Base-by-base conservation (phyloP, 2,797 vertebrate genomes). In the Falco rusticolus region DNA sequence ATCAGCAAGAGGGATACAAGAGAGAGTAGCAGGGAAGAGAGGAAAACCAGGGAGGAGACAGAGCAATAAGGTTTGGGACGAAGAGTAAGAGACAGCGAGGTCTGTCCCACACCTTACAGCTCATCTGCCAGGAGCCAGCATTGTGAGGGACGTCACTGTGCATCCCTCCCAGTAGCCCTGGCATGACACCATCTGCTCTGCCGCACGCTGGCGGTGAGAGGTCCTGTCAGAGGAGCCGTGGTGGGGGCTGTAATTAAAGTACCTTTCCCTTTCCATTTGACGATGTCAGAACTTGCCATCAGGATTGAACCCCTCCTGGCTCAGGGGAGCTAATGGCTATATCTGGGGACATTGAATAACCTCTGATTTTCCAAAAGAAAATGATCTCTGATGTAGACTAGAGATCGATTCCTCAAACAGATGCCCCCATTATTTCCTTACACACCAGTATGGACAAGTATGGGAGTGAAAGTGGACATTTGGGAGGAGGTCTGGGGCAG, bases 171-270 rank as follows among this genome's bases (percentile, higher is more conserved):
- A 5, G 31, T 9, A 91, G 29, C 54, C 25, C 60, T 14, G 13
- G 76, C 76, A 56, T 0, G 0, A 39, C 28, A 41, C 53, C 11
- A 9, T 3, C 64, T 64, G 33, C 57, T 89, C 69, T 20, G 6
- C 53, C 19, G 57, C 48, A 66, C 74, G 77, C 56, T 54, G 81
- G 34, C 71, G 45, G 28, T 14, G 66, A 85, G 54, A 69, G 34
- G 26, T 28, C 64, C 64, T 45, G 54, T 16, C 85, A 59, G 47
- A 16, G 66, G 26, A 78, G 33, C 18, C n/a, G 3, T 16, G 31
- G 28, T 24, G 5, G 2, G 69, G 69, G 10, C 33, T 65, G 50
- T 24, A 68, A 25, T 53, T 75, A 50, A 9, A 10, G 19, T 31
- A 65, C 37, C 18, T 61, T 86, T 84, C 59, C 31, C 47, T 56